These are phyloP conservation scores for Monarcha castaneiventris DNA, from an alignment of 2,113 vertebrate species.

Conservation along the genomic window DNA sequence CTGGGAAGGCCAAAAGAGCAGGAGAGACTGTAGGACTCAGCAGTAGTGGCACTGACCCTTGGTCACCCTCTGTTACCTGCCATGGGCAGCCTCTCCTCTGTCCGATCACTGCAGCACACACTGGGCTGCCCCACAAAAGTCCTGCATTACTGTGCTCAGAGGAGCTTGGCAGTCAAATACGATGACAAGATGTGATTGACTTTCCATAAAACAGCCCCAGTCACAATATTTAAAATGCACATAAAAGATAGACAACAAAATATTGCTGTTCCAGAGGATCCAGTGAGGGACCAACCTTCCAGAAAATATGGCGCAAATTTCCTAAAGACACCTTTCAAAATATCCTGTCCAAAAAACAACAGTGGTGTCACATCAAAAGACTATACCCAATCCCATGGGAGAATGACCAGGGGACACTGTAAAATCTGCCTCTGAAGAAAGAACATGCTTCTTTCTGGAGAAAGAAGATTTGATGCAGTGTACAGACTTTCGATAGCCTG, in stretches of 20 bases:
- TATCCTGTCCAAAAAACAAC: background rate
- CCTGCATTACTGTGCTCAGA: background rate
- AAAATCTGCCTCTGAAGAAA: background rate
- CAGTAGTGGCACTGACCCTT: background rate
- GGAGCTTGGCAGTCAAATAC: background rate
- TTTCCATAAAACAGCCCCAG: background rate
- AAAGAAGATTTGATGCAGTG: background rate
- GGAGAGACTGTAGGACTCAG: background rate
- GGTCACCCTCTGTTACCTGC: background rate
- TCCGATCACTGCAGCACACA: background rate
- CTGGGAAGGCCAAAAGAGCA: background rate
- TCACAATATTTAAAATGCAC: background rate
- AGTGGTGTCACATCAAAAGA: background rate
- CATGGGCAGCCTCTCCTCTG: background rate
- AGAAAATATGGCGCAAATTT: background rate
- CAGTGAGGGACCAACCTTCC: background rate
- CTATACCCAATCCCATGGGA: background rate
- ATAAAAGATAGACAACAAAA: background rate
- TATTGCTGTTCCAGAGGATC: background rate
- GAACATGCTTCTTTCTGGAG: background rate
- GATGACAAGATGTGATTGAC: background rate
- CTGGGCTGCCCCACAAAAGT: background rate
- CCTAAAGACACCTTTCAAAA: background rate
- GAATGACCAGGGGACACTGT: background rate
- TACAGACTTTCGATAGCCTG: background rate